A percentile compares a stretch with the other conserved stretches of the same genome.
phyloP scores from a whole-genome alignment of 2,113 vertebrate genomes.

The Podarcis raffonei region DNA sequence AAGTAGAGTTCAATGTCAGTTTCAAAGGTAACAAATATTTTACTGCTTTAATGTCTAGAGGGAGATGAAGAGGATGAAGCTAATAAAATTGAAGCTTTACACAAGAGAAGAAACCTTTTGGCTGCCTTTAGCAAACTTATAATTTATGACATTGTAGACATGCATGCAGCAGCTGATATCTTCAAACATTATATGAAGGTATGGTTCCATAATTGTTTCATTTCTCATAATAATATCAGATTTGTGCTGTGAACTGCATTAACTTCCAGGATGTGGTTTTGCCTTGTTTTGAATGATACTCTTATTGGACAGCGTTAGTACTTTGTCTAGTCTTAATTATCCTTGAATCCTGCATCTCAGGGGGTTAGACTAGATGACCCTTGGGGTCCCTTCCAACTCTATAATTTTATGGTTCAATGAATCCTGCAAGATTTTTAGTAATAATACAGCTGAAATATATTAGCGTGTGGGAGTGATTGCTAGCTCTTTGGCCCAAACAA shows the following conservation, averaged over 20 bases:
- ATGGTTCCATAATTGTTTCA: conserved; percentile 37
- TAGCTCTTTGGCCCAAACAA: neutral
- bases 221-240: conserved; percentile 13
- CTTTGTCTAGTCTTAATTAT: conserved; percentile 16
- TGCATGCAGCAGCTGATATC: conserved; percentile 98
- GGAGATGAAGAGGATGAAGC: conserved; percentile 99
- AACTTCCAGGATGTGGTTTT: neutral
- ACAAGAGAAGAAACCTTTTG: conserved; percentile 97
- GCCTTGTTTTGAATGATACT: neutral
- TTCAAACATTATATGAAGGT: conserved; percentile 99
- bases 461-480: neutral
- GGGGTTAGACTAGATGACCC: no score
- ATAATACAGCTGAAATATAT: neutral
- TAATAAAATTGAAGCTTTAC: conserved; percentile 99
- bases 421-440: neutral
- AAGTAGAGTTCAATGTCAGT: neutral
- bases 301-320: neutral
- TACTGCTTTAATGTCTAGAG: conserved; percentile 76
- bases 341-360: neutral
- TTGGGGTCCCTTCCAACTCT: no score
- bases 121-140: conserved; percentile 99
- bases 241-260: conserved; percentile 5
- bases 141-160: conserved; percentile 98
- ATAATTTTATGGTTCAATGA: no score
- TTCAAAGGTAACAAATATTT: conserved; percentile 27